These are phyloP conservation scores for Cinara cedri DNA, from an alignment of 2,888 invertebrate species.

Conservation along the genomic window DNA sequence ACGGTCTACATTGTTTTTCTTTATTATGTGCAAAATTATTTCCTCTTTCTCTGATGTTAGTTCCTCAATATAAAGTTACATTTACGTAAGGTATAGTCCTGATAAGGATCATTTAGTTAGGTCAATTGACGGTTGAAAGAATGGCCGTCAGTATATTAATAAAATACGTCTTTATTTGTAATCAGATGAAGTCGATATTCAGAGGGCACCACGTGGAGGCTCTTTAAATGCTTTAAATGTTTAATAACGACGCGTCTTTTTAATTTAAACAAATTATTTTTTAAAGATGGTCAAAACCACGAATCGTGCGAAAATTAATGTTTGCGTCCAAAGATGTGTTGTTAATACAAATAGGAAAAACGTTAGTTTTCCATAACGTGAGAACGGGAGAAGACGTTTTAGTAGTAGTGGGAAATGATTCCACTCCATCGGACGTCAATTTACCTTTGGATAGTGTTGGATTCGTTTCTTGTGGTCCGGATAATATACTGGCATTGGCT, in stretches of 20 bases:
- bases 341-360: constrained; percentile 6
- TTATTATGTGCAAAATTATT: too few species aligned
- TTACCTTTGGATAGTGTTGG: constrained; percentile 18
- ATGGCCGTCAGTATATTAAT: neutral
- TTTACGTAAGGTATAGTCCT: too few species aligned
- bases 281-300: constrained; percentile 35
- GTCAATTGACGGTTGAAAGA: too few species aligned
- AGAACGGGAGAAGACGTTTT: constrained; percentile 20
- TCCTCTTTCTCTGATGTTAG: too few species aligned
- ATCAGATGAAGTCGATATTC: neutral
- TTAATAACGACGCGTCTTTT: neutral
- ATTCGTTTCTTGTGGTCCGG: constrained; percentile 6
- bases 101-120: too few species aligned
- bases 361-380: constrained; percentile 27
- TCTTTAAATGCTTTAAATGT: neutral
- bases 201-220: neutral
- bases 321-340: constrained; percentile 43
- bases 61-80: too few species aligned
- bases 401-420: neutral
- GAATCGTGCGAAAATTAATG: neutral
- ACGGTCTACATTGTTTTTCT: too few species aligned
- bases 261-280: neutral
- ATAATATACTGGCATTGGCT: constrained; percentile 30
- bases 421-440: neutral
- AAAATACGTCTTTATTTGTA: neutral